Conservation (phyloP, 2,888 invertebrate genomes). For the Acanthosepion esculentum region DNA sequence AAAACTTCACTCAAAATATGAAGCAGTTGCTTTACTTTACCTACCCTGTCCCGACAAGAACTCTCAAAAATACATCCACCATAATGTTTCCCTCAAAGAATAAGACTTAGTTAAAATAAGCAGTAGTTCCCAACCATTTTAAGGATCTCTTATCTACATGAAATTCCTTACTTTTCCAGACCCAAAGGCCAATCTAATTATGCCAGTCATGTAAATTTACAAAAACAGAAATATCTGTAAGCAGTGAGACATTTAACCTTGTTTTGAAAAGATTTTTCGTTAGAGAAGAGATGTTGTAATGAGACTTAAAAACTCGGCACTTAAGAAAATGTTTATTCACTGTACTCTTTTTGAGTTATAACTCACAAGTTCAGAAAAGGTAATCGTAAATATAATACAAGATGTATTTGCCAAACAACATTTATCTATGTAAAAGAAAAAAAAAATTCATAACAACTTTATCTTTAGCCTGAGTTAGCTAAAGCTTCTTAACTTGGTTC, state of each 20-base stretch:
- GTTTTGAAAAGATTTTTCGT: too few relatives aligned
- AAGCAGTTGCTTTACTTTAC: too few relatives aligned
- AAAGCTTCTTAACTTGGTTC: neutral
- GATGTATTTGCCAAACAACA: too few relatives aligned
- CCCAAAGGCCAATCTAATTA: neutral
- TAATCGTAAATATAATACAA: neutral
- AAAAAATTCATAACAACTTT: neutral
- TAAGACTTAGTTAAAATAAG: neutral
- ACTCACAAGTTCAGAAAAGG: neutral
- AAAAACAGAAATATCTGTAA: neutral
- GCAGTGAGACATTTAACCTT: neutral
- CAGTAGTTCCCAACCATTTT: neutral
- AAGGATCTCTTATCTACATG: neutral
- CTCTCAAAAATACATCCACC: too few relatives aligned
- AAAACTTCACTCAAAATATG: too few relatives aligned
- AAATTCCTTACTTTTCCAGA: neutral
- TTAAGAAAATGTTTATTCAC: neutral
- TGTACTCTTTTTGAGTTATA: neutral
- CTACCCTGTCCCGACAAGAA: too few relatives aligned
- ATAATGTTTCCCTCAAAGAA: neutral
- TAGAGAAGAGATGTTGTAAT: neutral
- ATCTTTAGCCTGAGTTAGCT: neutral
- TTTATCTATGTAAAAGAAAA: too few relatives aligned
- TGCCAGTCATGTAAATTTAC: neutral
- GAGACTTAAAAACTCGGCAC: neutral